phyloP scores from a whole-genome alignment of 2,888 invertebrate species.

The Abrostola triplasia region DNA sequence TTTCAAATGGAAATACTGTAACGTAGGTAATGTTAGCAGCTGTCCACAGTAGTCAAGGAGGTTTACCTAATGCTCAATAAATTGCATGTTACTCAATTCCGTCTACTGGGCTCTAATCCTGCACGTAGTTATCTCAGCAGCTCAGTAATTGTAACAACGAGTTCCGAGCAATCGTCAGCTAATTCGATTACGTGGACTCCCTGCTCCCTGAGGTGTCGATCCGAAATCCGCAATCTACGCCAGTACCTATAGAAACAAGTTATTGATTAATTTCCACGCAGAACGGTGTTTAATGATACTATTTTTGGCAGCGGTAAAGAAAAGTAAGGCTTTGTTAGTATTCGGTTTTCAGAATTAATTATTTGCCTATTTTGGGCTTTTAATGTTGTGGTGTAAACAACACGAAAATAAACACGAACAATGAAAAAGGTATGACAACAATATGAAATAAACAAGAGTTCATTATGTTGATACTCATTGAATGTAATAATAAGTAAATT shows the following conservation, averaged over 20 bases:
- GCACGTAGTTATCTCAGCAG: conserved; percentile 1
- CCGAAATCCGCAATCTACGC: conserved; percentile 7
- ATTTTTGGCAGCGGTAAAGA: no score
- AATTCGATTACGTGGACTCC: conserved; percentile 35
- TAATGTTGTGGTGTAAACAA: no score
- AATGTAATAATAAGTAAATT: no score
- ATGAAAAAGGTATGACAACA: no score
- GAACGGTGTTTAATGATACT: neutral
- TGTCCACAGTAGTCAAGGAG: neutral
- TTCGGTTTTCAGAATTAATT: neutral
- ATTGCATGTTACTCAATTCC: conserved; percentile 1
- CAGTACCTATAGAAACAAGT: neutral
- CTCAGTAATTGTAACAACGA: conserved; percentile 31
- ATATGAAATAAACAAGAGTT: no score
- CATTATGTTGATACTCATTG: no score
- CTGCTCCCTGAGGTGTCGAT: conserved; percentile 14
- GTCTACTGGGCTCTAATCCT: conserved; percentile 6
- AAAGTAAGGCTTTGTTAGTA: neutral
- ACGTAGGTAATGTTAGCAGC: no score
- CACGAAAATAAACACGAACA: no score
- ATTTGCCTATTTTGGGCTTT: no score
- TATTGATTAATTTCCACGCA: neutral
- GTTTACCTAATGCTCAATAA: neutral
- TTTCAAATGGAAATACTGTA: no score
- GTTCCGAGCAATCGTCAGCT: conserved; percentile 29